Conservation (phyloP, 2,888 invertebrate species). For the Himalopsyche anomala region DNA sequence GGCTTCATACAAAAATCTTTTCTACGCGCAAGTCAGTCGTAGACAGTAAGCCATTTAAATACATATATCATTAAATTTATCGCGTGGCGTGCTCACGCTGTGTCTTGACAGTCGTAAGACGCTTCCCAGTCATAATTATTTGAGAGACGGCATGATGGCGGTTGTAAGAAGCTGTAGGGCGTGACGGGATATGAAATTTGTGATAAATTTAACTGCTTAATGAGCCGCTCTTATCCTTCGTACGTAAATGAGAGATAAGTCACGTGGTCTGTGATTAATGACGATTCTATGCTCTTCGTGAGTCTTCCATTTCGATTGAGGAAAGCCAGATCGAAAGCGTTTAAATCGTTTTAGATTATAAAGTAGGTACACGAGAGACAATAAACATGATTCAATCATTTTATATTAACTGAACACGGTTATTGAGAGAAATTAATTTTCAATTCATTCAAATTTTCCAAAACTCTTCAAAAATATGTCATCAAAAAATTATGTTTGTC, state of each 20-base stretch:
- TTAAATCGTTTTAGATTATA: constrained; percentile 55
- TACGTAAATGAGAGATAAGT: constrained; percentile 61
- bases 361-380: not conserved
- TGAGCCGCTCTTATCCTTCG: constrained; percentile 64
- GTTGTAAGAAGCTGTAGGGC: constrained; percentile 52
- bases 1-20: no score
- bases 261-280: constrained; percentile 64
- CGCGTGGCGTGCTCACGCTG: constrained; percentile 18
- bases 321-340: constrained; percentile 53
- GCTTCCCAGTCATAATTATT: constrained; percentile 31
- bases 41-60: constrained; percentile 9
- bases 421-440: no score
- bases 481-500: no score
- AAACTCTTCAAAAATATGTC: no score
- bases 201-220: constrained; percentile 65
- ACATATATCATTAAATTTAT: constrained; percentile 24
- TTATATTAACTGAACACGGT: not conserved
- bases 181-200: constrained; percentile 64
- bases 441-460: no score
- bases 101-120: constrained; percentile 16
- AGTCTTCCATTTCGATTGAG: constrained; percentile 45
- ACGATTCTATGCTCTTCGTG: constrained; percentile 63
- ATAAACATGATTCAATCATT: not conserved
- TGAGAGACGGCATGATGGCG: constrained; percentile 28
- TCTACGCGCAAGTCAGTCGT: not conserved